phyloP scores from a whole-genome alignment of 2,113 vertebrate species.

The Trogon melanurus region DNA sequence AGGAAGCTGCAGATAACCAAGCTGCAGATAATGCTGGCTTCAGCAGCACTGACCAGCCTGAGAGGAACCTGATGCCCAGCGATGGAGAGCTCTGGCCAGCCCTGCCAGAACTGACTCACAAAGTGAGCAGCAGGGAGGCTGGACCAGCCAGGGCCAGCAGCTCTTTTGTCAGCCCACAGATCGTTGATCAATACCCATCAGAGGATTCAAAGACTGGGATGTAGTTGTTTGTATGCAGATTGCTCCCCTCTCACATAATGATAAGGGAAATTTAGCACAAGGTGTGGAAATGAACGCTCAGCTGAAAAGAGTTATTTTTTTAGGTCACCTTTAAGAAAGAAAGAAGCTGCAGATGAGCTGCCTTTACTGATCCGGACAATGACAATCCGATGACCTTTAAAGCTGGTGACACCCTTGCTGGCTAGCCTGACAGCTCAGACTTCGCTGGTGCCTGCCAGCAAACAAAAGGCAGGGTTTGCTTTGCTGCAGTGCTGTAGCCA shows the following conservation, averaged over 20 bases:
- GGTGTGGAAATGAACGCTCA: conserved; percentile 1
- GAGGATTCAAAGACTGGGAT: background rate
- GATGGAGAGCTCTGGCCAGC: background rate
- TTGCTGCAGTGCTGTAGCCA: background rate
- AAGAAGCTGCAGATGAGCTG: background rate
- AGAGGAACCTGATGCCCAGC: conserved; percentile 13
- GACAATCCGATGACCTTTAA: conserved; percentile 44
- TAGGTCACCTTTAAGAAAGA: conserved; percentile 28
- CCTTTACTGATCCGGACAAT: conserved; percentile 21
- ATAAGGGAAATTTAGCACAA: conserved; percentile 18
- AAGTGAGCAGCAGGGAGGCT: conserved; percentile 40
- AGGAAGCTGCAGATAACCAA: conserved; percentile 40
- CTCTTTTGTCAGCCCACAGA: conserved; percentile 20
- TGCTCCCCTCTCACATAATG: background rate
- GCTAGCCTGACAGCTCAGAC: background rate
- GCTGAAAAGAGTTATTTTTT: background rate
- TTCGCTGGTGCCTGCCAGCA: background rate
- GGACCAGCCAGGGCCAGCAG: background rate
- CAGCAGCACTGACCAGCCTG: background rate
- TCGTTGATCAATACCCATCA: background rate
- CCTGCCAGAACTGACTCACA: conserved; percentile 18
- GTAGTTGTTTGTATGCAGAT: conserved; percentile 53
- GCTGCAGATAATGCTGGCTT: conserved; percentile 42
- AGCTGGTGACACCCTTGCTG: conserved; percentile 25
- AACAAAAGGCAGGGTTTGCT: background rate